Evolutionary conservation across 2,888 invertebrate species (phyloP).

Genomic region (Trisateles emortualis): DNA sequence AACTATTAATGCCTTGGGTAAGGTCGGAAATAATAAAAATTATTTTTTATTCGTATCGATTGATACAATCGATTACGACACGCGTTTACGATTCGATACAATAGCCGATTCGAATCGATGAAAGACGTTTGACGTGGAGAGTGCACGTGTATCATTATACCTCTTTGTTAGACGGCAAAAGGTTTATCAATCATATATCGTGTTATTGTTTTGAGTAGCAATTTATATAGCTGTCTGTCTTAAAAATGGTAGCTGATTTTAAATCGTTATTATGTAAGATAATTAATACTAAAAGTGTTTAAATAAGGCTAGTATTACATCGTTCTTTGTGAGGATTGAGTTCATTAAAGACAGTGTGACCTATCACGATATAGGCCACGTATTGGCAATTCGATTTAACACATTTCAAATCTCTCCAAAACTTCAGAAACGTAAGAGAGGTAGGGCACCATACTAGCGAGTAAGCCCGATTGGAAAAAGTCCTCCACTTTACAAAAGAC

Average conservation of each 20-base stretch:
- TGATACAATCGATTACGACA: slow-evolving; percentile 76
- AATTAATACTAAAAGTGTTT: slow-evolving; percentile 21
- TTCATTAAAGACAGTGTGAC: neutral
- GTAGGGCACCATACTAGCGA: too few species aligned
- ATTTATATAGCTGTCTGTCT: slow-evolving; percentile 25
- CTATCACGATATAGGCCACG: neutral
- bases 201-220: slow-evolving; percentile 42
- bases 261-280: slow-evolving; percentile 30
- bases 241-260: slow-evolving; percentile 40
- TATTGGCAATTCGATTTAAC: neutral
- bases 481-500: too few species aligned
- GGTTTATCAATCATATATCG: slow-evolving; percentile 47
- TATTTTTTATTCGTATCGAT: slow-evolving; percentile 59
- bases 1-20: slow-evolving; percentile 75
- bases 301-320: slow-evolving; percentile 7
- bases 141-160: slow-evolving; percentile 53
- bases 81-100: slow-evolving; percentile 72
- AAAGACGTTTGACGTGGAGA: slow-evolving; percentile 63
- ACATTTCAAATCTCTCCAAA: neutral
- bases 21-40: slow-evolving; percentile 81
- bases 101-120: slow-evolving; percentile 74
- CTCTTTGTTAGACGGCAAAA: slow-evolving; percentile 37
- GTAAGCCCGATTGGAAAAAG: too few species aligned
- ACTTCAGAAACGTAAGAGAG: neutral
- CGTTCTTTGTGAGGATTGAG: neutral